Evolutionary conservation across 2,113 vertebrate species (phyloP), one percentile per base, ranked within the genome.

Genomic region (Tinamus guttatus): DNA sequence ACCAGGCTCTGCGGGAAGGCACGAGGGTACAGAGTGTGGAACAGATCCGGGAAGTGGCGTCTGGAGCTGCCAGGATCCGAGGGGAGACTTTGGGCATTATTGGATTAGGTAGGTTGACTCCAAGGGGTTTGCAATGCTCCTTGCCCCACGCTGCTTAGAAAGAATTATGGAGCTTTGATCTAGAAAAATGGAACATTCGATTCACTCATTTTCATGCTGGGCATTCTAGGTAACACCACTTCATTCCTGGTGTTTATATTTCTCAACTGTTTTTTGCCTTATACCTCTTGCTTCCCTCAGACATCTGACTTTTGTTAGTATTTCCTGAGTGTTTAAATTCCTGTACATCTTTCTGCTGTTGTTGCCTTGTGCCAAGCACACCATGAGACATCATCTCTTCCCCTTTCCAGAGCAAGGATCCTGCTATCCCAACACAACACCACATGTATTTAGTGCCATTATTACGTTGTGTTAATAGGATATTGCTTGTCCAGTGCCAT

Each of bases 21-120:
- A 99, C 99, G 0, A 97, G 99, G 34, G 99, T 99, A 81, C 99
- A 99, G 96, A 99, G 99, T 0, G 99, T 99, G 1, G 99, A 99
- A 76, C 99, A 99, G 98, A 99, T 99, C 30, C 98, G 99, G 9
- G 99, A 99, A 90, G 99, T 99, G 87, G 99, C 99, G 4, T 99
- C 99, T 0, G 99, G 99, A 71, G 99, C 99, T 1, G 99, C 99
- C 24, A 98, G 99, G 81, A 99, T 99, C 98, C 96, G 99, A 54
- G 99, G 99, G 92, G 99, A 99, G 97, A 99, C 99, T 5, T 96
- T 99, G 96, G 99, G 99, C 96, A 99, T 99, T 95, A 99, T 99
- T 41, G 99, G 99, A 52, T 97, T 99, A 54, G 99, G 99, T 99
- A 94, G 5, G 98, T 94, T 69, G 12, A 3, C 21, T 27, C 21